phyloP scores from a whole-genome alignment of 1,140 invertebrate genomes.

The Nasonia longicornis region DNA sequence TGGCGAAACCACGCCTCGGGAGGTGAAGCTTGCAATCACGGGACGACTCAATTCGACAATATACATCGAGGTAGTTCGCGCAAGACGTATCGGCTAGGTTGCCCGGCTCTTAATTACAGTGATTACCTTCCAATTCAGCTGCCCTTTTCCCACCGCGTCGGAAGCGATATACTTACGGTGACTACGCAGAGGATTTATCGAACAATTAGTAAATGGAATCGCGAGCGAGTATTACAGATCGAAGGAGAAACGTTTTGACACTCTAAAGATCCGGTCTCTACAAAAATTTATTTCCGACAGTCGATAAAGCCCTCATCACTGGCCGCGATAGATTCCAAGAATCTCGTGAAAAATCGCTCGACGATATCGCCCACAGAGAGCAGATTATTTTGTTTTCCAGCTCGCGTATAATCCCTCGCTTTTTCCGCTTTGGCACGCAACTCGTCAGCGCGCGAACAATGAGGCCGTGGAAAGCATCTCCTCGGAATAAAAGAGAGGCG shows the following conservation, averaged over 20 bases:
- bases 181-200: not conserved
- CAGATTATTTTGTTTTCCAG: not conserved
- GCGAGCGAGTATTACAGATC: not conserved
- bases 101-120: slow-evolving; percentile 33
- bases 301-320: not conserved
- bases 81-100: not conserved
- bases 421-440: not conserved
- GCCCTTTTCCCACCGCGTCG: not conserved
- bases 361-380: too few species aligned
- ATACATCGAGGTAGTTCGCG: not conserved
- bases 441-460: not conserved
- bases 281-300: not conserved
- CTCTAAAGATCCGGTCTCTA: not conserved
- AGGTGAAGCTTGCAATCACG: not conserved
- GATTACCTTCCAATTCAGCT: slow-evolving; percentile 26
- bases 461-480: not conserved
- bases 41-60: slow-evolving; percentile 35
- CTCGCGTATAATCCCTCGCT: not conserved
- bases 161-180: too few species aligned
- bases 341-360: too few species aligned
- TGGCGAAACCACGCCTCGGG: slow-evolving; percentile 2
- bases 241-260: slow-evolving; percentile 9
- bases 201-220: slow-evolving; percentile 10
- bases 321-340: too few species aligned
- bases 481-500: not conserved